These are phyloP conservation scores for Leguminivora glycinivorella DNA, from an alignment of 1,140 invertebrate genomes.

Conservation along the genomic window DNA sequence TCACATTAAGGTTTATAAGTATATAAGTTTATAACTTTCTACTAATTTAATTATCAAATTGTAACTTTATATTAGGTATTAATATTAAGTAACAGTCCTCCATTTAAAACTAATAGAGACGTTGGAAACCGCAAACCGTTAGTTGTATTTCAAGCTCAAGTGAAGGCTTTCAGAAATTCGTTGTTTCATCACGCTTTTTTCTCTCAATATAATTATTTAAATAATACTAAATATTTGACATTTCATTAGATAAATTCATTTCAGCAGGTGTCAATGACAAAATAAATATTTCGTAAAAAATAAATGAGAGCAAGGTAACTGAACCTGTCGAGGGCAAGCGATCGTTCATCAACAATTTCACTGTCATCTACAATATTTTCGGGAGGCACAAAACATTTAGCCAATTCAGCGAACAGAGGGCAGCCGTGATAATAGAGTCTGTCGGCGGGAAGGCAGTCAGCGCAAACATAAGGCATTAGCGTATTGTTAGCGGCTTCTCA, in stretches of 20 bases:
- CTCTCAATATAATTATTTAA: neutral
- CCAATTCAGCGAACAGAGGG: constrained; percentile 71
- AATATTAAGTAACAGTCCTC: too few relatives aligned
- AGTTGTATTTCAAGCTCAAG: neutral
- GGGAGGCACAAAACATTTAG: constrained; percentile 73
- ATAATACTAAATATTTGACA: neutral
- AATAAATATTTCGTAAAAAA: neutral
- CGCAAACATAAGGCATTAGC: constrained; percentile 73
- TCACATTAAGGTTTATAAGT: neutral
- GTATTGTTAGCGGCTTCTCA: constrained; percentile 66
- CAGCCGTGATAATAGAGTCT: constrained; percentile 67
- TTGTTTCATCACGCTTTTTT: neutral
- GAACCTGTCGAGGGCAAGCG: constrained; percentile 56
- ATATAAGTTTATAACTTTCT: too few relatives aligned
- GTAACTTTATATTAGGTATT: too few relatives aligned
- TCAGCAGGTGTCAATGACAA: neutral
- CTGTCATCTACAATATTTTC: constrained; percentile 74
- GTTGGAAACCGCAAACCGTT: neutral
- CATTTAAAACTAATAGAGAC: neutral
- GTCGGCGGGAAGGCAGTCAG: constrained; percentile 67
- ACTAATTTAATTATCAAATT: too few relatives aligned
- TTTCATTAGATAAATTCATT: neutral
- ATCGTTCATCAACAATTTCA: constrained; percentile 77
- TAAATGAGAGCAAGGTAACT: neutral
- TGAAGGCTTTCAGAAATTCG: neutral